phyloP scores from a whole-genome alignment of 2,888 invertebrate species.

The Xanthorhoe spadicearia region DNA sequence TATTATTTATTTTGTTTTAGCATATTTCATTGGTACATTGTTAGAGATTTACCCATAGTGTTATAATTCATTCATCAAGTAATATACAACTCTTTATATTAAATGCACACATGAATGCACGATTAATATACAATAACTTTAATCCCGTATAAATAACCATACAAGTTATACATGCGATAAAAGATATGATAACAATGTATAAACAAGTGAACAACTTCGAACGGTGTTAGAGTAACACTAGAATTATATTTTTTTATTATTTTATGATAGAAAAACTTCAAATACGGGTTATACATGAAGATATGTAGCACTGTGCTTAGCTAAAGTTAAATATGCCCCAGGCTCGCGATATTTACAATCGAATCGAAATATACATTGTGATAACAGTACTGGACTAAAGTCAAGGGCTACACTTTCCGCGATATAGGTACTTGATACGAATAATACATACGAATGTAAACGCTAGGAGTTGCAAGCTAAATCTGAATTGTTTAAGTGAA shows the following conservation, averaged over 20 bases:
- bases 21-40: conserved; percentile 84
- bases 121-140: conserved; percentile 72
- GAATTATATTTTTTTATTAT: conserved; percentile 68
- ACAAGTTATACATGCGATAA: conserved; percentile 78
- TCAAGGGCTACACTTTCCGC: conserved; percentile 55
- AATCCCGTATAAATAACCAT: conserved; percentile 77
- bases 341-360: conserved; percentile 72
- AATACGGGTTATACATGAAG: conserved; percentile 74
- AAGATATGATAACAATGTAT: conserved; percentile 84
- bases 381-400: conserved; percentile 62
- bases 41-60: conserved; percentile 77
- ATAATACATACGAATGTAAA: conserved; percentile 58
- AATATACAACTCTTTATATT: conserved; percentile 81
- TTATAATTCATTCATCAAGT: conserved; percentile 70
- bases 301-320: conserved; percentile 82
- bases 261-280: conserved; percentile 76
- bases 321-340: conserved; percentile 67
- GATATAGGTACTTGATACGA: conserved; percentile 40
- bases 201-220: conserved; percentile 83
- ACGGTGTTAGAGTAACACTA: conserved; percentile 80
- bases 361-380: conserved; percentile 58
- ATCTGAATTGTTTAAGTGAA: conserved; percentile 73
- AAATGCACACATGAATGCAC: conserved; percentile 79
- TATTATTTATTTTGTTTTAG: conserved; percentile 82
- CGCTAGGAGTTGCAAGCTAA: conserved; percentile 80